A percentile compares a stretch with the other conserved stretches of the same genome.
These are phyloP conservation scores for Atractosteus spatula DNA, from an alignment of 2,113 vertebrate species.

Conservation along the genomic window DNA sequence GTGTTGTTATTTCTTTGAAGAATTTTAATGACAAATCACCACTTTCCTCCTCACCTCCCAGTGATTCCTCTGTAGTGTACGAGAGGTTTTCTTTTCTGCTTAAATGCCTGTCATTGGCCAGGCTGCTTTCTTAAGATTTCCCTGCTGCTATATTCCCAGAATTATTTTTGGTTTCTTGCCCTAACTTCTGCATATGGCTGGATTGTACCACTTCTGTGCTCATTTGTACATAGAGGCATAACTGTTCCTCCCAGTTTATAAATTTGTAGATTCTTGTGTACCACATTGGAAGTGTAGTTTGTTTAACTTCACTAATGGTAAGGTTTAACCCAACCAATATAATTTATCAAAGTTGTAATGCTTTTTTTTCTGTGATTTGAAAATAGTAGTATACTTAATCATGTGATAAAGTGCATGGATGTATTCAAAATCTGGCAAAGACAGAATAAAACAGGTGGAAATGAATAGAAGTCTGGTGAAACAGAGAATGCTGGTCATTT, in stretches of 20 bases:
- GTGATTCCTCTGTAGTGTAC: conserved; percentile 55
- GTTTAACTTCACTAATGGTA: conserved; percentile 19
- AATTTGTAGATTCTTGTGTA: conserved; percentile 15
- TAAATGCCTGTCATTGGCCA: conserved; percentile 47
- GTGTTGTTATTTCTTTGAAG: conserved; percentile 58
- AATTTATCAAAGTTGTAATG: conserved; percentile 21
- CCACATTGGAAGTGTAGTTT: conserved; percentile 8
- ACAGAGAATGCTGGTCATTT: too few relatives aligned
- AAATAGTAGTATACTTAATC: conserved; percentile 8
- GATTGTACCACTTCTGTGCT: conserved; percentile 28
- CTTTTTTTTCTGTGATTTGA: conserved; percentile 2
- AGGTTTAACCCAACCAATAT: conserved; percentile 14
- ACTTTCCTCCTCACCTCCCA: conserved; percentile 60
- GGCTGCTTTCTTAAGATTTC: conserved; percentile 35
- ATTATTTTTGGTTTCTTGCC: conserved; percentile 43
- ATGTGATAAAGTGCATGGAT: conserved; percentile 1
- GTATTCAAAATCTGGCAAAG: too few relatives aligned
- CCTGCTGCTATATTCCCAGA: conserved; percentile 45
- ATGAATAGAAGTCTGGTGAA: too few relatives aligned
- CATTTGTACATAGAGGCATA: conserved; percentile 25
- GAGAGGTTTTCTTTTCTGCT: conserved; percentile 45
- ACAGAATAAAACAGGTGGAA: too few relatives aligned
- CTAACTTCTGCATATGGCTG: conserved; percentile 38
- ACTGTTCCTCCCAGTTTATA: conserved; percentile 17
- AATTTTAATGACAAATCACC: conserved; percentile 67